Evolutionary conservation across 2,113 vertebrate genomes (phyloP), one percentile per base, ranked within the genome.

Genomic region (Haemorhous mexicanus): DNA sequence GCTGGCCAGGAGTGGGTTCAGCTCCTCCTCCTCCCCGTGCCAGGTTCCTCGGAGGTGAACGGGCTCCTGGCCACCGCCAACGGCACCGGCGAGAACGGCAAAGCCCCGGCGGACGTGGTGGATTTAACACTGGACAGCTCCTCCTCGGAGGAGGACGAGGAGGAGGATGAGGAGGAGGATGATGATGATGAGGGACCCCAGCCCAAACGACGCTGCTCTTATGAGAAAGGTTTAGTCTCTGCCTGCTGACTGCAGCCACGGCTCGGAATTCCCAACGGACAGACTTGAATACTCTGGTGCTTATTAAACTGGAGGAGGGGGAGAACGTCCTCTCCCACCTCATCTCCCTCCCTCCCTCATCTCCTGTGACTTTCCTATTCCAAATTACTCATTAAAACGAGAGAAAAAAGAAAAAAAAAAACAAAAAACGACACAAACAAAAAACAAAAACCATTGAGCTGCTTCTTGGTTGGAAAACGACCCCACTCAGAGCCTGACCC

Each of bases 61-160:
- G 98, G 99, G 73, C 98, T 99, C 59, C 98, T 98, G 18, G 97
- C 98, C 15, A 72, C 98, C 12, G 98, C 99, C 64, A 99, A 97
- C 84, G 90, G 98, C 68, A 98, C 98, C 14, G 97, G 98, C 16
- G 98, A 99, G 97, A 98, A 98, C 0, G 99, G 98, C 70, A 99
- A 99, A 87, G 98, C 98, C 4, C 89, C 98, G 0, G 98, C 98
- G 0, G 98, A 98, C 0, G 99, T 99, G 37, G 99, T 99, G 95
- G 99, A 99, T 97, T 98, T 99, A 95, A 99, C 99, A 96, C 98
- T 99, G 98, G 99, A 99, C 97, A 99, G 99, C 97, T 99, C 99
- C 2, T 99, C 99, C 1, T 99, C 99, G 6, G 98, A 97, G 8
- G 98, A 99, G 20, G 98, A 98, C 6, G 99, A 99, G n/a, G 99